Percentiles rank a stretch among this genome's conserved stretches.
These are phyloP conservation scores for Elgonia sp. DNA, from an alignment of 2,888 invertebrate species.

Conservation along the genomic window DNA sequence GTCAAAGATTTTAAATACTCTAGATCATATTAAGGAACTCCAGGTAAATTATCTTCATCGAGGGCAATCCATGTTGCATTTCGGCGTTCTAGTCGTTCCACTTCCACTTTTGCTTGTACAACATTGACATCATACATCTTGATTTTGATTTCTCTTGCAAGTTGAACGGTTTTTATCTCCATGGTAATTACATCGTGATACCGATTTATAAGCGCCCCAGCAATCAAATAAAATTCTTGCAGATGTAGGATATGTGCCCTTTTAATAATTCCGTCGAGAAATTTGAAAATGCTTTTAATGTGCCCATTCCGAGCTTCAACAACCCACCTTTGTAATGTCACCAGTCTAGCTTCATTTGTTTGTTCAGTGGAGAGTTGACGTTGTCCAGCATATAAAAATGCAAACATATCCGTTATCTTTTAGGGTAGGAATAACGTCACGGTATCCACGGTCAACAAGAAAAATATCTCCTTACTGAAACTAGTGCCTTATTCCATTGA, in stretches of 20 bases:
- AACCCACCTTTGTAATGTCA: not conserved
- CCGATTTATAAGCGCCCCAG: no score
- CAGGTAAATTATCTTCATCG: not conserved
- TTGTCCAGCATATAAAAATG: not conserved
- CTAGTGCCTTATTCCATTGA: no score
- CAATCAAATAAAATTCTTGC: no score
- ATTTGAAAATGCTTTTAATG: not conserved
- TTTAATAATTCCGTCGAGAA: no score
- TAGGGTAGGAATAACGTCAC: not conserved
- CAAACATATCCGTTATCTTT: not conserved
- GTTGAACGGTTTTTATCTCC: no score
- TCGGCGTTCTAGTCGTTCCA: not conserved
- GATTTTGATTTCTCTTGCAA: no score
- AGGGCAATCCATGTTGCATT: not conserved
- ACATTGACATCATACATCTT: not conserved
- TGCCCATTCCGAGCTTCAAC: not conserved
- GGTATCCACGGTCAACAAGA: not conserved
- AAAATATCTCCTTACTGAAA: not conserved
- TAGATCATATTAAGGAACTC: not conserved
- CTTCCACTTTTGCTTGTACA: not conserved
- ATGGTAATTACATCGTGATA: no score
- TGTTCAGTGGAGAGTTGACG: not conserved
- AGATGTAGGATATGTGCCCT: no score
- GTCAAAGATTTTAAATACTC: constrained; percentile 19
- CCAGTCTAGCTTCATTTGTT: not conserved